These are phyloP conservation scores for Cerastis rubricosa DNA, from an alignment of 2,888 invertebrate genomes.

Conservation along the genomic window DNA sequence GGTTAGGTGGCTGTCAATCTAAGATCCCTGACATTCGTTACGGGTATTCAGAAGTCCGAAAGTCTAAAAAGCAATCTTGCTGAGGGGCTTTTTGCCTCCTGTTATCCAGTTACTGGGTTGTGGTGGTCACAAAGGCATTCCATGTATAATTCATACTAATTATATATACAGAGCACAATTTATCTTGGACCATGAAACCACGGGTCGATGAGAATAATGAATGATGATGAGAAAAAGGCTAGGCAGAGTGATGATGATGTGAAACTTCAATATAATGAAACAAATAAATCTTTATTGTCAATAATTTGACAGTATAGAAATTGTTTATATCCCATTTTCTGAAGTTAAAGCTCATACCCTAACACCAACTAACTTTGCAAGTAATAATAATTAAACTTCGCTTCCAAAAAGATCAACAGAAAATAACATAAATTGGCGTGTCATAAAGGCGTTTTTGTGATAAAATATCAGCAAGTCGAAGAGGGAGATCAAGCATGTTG, in stretches of 20 bases:
- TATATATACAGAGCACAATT: too few species aligned
- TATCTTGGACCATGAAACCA: too few species aligned
- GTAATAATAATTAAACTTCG: constrained; percentile 1
- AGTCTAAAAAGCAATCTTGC: neutral
- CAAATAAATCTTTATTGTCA: neutral
- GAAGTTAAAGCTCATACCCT: neutral
- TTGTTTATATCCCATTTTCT: neutral
- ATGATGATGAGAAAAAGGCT: too few species aligned
- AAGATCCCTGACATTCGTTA: neutral
- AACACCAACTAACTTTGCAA: neutral
- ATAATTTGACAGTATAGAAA: neutral
- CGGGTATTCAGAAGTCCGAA: neutral
- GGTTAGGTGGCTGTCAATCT: neutral
- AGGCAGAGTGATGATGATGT: neutral
- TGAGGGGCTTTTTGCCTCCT: neutral
- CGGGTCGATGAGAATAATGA: too few species aligned
- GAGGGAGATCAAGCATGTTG: constrained; percentile 23
- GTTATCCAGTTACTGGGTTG: neutral
- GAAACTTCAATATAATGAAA: neutral
- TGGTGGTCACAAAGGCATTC: neutral
- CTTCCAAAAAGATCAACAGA: neutral
- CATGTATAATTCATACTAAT: too few species aligned
- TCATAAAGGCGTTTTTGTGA: neutral
- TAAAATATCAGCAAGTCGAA: constrained; percentile 26
- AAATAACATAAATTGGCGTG: neutral